These are phyloP conservation scores for Homalodisca vitripennis DNA, from an alignment of 1,140 invertebrate genomes.

Conservation along the genomic window DNA sequence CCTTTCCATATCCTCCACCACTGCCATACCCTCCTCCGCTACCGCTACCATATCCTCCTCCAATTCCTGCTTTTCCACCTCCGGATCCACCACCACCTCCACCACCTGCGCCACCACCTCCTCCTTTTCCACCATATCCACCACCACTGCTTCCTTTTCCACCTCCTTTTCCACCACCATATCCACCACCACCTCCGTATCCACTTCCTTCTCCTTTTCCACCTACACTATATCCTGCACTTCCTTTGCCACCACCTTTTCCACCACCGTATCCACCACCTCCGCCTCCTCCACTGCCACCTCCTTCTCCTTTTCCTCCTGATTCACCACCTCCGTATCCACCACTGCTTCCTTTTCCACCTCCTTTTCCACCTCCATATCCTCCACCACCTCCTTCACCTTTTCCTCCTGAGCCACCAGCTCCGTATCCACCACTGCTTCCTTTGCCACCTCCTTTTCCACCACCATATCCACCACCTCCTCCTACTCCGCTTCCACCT, in stretches of 20 bases:
- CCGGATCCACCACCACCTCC: not conserved
- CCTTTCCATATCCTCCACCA: slow-evolving; percentile 2
- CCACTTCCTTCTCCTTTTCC: not conserved
- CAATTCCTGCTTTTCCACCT: not conserved
- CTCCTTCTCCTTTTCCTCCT: slow-evolving; percentile 1
- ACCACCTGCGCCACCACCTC: not conserved
- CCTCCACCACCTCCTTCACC: not conserved
- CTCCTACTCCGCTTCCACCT: not conserved
- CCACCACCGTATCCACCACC: not conserved
- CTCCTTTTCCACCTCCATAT: not conserved
- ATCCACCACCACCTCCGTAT: not conserved
- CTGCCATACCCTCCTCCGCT: not conserved
- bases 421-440: not conserved
- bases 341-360: not conserved
- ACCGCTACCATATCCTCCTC: not conserved
- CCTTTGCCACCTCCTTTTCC: not conserved
- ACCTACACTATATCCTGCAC: not conserved
- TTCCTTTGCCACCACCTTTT: not conserved
- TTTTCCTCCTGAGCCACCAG: not conserved
- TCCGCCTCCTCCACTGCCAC: not conserved
- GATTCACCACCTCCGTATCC: not conserved
- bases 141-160: not conserved
- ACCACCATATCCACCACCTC: not conserved
- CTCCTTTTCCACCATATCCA: not conserved
- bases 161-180: not conserved